Evolutionary conservation across 2,797 vertebrate genomes (phyloP).

Genomic region (Atherinosoma microstoma): DNA sequence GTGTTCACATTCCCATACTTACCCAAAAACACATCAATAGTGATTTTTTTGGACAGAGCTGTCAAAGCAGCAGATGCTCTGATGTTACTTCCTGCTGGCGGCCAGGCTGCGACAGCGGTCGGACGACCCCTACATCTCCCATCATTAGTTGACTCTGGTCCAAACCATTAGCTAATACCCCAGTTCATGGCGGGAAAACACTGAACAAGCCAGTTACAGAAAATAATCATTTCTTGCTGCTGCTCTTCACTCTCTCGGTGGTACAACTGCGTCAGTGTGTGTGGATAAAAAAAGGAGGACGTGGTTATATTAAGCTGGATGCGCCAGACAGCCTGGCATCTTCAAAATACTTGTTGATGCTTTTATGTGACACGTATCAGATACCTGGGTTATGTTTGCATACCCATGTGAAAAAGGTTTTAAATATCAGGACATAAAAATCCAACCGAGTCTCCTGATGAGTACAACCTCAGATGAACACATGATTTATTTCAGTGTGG

Average conservation of each 20-base stretch:
- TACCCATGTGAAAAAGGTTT: neutral
- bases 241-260: conserved; percentile 6
- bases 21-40: neutral
- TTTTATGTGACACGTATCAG: conserved; percentile 9
- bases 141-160: conserved; percentile 35
- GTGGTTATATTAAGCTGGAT: conserved; percentile 34
- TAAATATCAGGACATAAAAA: neutral
- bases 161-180: conserved; percentile 39
- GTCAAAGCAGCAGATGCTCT: conserved; percentile 21
- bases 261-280: conserved; percentile 8
- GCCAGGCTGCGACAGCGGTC: conserved; percentile 20
- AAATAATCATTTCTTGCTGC: conserved; percentile 15
- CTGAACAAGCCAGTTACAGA: conserved; percentile 6
- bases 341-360: conserved; percentile 9
- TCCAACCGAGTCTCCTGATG: neutral
- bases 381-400: neutral
- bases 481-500: neutral
- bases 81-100: conserved; percentile 44
- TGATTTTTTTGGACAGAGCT: neutral
- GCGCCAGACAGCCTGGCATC: conserved; percentile 17
- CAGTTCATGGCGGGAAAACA: conserved; percentile 21
- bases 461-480: neutral
- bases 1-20: neutral
- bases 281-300: conserved; percentile 14
- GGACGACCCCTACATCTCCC: conserved; percentile 35